These are phyloP conservation scores for Fregetta grallaria DNA, from an alignment of 2,113 vertebrate genomes.

Conservation along the genomic window DNA sequence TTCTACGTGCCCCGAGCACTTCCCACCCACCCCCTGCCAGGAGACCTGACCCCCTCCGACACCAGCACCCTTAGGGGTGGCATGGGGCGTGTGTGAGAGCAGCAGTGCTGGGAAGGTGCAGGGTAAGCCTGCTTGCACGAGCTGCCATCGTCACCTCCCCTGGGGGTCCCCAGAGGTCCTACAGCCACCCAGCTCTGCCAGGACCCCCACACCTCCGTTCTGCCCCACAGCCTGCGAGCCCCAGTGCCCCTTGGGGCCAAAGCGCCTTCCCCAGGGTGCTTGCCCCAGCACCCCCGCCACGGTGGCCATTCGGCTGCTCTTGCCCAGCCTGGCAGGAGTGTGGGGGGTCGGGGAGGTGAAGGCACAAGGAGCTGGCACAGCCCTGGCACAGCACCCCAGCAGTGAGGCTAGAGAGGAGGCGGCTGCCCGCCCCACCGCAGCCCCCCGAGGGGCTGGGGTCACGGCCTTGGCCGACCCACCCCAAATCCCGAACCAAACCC, in stretches of 20 bases:
- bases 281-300: accelerated
- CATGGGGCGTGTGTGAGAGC: not conserved
- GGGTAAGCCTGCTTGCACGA: not conserved
- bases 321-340: not conserved
- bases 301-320: accelerated
- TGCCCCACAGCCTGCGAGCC: not conserved
- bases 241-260: not conserved
- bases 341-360: accelerated
- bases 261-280: accelerated
- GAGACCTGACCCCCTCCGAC: not conserved
- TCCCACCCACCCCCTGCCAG: not conserved
- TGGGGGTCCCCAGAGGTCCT: not conserved
- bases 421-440: not conserved
- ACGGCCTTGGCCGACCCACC: accelerated
- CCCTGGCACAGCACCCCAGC: not conserved
- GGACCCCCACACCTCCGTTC: not conserved
- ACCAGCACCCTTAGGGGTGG: not conserved
- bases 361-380: not conserved
- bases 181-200: not conserved
- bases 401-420: no score
- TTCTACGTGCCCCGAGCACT: not conserved
- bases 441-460: not conserved
- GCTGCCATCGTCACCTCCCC: not conserved
- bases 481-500: not conserved
- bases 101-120: not conserved